These are phyloP conservation scores for Drosophila testacea DNA, from an alignment of 2,888 invertebrate genomes.

Conservation along the genomic window DNA sequence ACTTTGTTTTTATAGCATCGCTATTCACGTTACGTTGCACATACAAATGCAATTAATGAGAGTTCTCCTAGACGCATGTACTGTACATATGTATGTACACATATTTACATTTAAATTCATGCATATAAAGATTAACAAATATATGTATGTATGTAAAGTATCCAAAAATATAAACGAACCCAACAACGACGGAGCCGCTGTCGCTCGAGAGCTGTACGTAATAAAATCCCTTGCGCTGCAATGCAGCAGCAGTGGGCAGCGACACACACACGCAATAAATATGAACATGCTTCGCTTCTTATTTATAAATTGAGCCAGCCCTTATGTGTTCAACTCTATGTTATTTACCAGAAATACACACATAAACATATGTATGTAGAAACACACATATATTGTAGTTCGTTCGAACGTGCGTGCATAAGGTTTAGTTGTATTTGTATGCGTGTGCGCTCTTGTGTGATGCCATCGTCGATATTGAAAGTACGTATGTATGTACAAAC, in stretches of 20 bases:
- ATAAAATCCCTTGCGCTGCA: conserved; percentile 78
- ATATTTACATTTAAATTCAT: background rate
- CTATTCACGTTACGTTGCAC: conserved; percentile 52
- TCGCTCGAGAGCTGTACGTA: conserved; percentile 61
- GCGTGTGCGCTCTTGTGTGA: conserved; percentile 69
- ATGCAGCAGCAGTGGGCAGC: conserved; percentile 50
- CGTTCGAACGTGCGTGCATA: conserved; percentile 71
- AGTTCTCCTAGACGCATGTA: conserved; percentile 47
- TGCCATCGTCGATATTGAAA: conserved; percentile 80
- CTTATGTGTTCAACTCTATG: conserved; percentile 76
- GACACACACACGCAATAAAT: conserved; percentile 65
- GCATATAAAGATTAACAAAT: conserved; percentile 12
- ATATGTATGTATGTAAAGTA: conserved; percentile 59
- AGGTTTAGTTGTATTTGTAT: conserved; percentile 40
- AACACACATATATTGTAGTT: conserved; percentile 53
- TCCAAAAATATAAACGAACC: conserved; percentile 78
- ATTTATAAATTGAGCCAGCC: conserved; percentile 81
- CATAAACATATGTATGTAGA: conserved; percentile 32
- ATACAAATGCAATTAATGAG: conserved; percentile 43
- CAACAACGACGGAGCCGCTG: conserved; percentile 49
- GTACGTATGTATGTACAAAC: conserved; percentile 58
- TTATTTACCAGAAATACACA: conserved; percentile 67
- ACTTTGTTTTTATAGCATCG: conserved; percentile 57
- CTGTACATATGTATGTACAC: conserved; percentile 7
- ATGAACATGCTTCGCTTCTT: conserved; percentile 65